Percentiles rank a stretch among this genome's conserved stretches.
phyloP scores from a whole-genome alignment of 2,113 vertebrate genomes.

The Bothrops jararaca region DNA sequence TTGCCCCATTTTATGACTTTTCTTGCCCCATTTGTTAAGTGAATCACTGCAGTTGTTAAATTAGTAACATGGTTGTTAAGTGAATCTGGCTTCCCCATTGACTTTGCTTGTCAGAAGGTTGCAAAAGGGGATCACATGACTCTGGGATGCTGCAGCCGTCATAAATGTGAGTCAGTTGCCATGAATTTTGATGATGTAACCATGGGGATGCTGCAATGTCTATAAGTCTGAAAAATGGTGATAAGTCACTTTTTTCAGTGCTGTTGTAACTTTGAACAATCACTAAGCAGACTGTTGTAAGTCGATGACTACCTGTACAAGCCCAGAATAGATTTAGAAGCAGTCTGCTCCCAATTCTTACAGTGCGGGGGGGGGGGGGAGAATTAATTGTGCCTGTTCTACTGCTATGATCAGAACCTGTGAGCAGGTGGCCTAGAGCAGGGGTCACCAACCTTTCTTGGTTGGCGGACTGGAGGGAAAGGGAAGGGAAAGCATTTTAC shows the following conservation, averaged over 20 bases:
- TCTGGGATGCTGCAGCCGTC: accelerated
- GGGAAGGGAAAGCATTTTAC: too few relatives aligned
- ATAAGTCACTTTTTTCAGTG: background rate
- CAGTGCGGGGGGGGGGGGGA: background rate
- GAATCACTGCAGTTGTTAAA: background rate
- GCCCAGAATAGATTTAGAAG: background rate
- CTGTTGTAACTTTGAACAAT: background rate
- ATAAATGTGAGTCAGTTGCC: background rate
- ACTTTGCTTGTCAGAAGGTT: background rate
- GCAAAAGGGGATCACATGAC: background rate
- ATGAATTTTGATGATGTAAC: background rate
- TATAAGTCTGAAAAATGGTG: background rate
- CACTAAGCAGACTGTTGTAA: background rate
- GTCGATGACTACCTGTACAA: background rate
- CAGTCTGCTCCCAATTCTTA: background rate
- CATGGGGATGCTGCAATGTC: background rate
- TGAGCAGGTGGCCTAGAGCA: background rate
- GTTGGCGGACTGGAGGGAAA: too few relatives aligned
- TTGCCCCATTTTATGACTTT: too few relatives aligned
- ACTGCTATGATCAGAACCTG: background rate
- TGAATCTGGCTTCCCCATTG: background rate
- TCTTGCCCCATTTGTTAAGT: too few relatives aligned
- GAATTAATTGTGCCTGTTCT: background rate
- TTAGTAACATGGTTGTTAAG: background rate
- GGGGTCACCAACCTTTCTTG: too few relatives aligned